Conservation (phyloP, 2,797 vertebrate species). For the Schizopygopsis malacanthus region DNA sequence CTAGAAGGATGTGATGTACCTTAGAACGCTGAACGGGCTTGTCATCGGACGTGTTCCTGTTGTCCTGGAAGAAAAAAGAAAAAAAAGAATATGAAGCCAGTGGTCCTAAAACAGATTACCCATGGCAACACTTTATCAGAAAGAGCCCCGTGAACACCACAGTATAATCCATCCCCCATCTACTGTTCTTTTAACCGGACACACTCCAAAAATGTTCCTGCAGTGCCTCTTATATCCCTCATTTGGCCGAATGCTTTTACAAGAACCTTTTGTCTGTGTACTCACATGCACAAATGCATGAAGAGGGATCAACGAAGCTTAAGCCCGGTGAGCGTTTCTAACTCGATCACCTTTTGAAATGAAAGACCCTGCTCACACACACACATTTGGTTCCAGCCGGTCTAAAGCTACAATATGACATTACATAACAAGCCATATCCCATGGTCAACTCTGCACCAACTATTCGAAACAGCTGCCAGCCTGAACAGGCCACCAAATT, state of each 20-base stretch:
- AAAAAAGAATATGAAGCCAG: constrained; percentile 17
- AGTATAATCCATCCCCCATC: constrained; percentile 27
- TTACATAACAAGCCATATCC: constrained; percentile 26
- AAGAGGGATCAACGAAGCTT: constrained; percentile 17
- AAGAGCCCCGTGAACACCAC: constrained; percentile 25
- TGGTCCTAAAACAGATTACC: constrained; percentile 23
- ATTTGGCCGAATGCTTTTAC: constrained; percentile 72
- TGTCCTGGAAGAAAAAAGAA: constrained; percentile 71
- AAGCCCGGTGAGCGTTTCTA: constrained; percentile 4
- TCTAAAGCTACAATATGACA: constrained; percentile 23
- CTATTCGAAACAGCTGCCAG: constrained; percentile 27
- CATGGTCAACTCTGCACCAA: constrained; percentile 1
- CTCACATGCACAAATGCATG: not conserved
- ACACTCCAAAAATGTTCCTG: not conserved
- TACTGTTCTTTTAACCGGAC: not conserved
- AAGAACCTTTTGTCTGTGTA: constrained; percentile 71
- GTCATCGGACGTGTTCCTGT: constrained; percentile 76
- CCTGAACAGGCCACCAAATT: not conserved
- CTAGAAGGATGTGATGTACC: constrained; percentile 64
- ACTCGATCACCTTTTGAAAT: constrained; percentile 10
- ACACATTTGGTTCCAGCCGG: not conserved
- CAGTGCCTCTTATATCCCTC: constrained; percentile 50
- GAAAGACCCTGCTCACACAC: constrained; percentile 22
- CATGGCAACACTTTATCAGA: constrained; percentile 39
- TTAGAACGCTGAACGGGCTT: constrained; percentile 85